Evolutionary conservation across 2,113 vertebrate genomes (phyloP).

Genomic region (Chlorodrepanis virens): DNA sequence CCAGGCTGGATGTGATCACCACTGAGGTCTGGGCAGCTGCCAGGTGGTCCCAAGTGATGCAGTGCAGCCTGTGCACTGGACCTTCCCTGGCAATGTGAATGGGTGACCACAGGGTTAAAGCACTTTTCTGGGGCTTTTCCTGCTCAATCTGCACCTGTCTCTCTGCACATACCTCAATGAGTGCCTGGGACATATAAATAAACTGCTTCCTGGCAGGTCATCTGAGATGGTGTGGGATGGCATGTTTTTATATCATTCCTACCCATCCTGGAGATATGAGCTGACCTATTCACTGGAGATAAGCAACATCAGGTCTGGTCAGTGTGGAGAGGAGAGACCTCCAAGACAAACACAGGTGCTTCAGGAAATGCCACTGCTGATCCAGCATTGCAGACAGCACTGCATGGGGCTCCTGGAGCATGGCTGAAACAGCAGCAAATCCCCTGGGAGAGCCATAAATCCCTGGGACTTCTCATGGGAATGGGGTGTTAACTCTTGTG

Average conservation of each 20-base stretch:
- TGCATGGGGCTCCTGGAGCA: background rate
- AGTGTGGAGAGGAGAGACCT: background rate
- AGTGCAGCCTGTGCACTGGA: background rate
- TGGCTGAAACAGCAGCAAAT: background rate
- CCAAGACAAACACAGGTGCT: conserved; percentile 67
- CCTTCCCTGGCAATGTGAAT: background rate
- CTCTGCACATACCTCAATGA: background rate
- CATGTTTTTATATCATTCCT: conserved; percentile 37
- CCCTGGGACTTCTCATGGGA: background rate
- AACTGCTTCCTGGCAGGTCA: conserved; percentile 10
- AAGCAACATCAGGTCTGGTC: conserved; percentile 28
- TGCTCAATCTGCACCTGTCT: conserved; percentile 11
- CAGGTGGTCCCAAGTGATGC: background rate
- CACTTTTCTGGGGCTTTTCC: background rate
- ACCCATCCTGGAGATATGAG: conserved; percentile 28
- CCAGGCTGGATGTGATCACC: background rate
- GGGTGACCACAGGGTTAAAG: background rate
- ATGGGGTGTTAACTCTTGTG: background rate
- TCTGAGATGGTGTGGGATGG: background rate
- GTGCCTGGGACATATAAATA: background rate
- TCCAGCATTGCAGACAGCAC: rapidly evolving
- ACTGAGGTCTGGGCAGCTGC: background rate
- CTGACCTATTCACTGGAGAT: background rate
- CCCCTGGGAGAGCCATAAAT: background rate
- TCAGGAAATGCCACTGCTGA: conserved; percentile 22